phyloP scores from a whole-genome alignment of 2,888 invertebrate species.

The Hedychridium roseum region DNA sequence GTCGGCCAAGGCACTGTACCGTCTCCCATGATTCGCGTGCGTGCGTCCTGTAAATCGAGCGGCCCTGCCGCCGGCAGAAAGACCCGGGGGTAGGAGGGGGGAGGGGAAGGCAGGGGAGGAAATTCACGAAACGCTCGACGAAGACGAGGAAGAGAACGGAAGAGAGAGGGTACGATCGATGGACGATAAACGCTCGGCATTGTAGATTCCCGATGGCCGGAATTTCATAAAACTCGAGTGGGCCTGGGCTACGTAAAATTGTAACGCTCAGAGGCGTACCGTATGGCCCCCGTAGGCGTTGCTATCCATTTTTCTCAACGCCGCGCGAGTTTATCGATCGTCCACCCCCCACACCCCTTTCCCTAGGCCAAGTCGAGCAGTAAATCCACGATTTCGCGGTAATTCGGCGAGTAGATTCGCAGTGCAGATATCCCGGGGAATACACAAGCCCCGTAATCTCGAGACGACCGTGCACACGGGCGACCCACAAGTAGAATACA shows the following conservation, averaged over 20 bases:
- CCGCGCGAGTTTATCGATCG: too few relatives aligned
- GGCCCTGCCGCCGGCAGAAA: constrained; percentile 1
- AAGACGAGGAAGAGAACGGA: too few relatives aligned
- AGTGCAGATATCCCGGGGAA: constrained; percentile 15
- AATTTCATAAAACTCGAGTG: too few relatives aligned
- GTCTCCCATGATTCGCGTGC: constrained; percentile 28
- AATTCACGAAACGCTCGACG: neutral
- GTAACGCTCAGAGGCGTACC: too few relatives aligned
- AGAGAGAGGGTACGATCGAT: neutral
- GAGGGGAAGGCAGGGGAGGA: neutral
- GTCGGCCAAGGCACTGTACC: constrained; percentile 17
- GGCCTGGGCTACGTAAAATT: too few relatives aligned
- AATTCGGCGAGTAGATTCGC: constrained; percentile 15
- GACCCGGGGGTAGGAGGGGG: neutral
- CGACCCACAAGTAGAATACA: constrained; percentile 5
- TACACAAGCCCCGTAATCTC: constrained; percentile 17
- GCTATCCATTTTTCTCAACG: too few relatives aligned
- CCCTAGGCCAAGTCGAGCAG: constrained; percentile 13
- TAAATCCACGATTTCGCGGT: constrained; percentile 14
- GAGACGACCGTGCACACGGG: neutral
- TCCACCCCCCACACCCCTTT: too few relatives aligned
- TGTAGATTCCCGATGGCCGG: too few relatives aligned
- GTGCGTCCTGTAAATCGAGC: constrained; percentile 27
- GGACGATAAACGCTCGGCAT: too few relatives aligned
- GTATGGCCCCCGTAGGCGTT: too few relatives aligned